These are phyloP conservation scores for Furcifer pardalis DNA, from an alignment of 2,797 vertebrate genomes.

Conservation along the genomic window DNA sequence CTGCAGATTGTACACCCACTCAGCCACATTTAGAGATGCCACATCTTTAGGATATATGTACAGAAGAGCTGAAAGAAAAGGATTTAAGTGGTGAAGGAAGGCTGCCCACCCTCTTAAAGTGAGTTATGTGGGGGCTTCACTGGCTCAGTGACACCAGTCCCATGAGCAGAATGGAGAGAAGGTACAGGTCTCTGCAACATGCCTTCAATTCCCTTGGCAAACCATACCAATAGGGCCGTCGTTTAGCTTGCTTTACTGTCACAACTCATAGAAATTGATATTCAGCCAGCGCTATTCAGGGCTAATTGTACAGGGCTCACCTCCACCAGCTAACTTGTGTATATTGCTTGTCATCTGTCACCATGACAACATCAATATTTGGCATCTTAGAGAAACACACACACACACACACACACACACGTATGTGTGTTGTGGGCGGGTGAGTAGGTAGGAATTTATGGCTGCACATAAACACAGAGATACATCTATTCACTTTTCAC, in stretches of 20 bases:
- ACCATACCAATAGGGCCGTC: not conserved
- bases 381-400: not conserved
- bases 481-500: not conserved
- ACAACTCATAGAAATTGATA: not conserved
- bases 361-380: constrained; percentile 6
- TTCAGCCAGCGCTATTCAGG: not conserved
- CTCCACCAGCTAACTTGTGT: not conserved
- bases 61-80: not conserved
- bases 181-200: not conserved
- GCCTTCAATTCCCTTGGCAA: not conserved
- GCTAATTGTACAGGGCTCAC: not conserved
- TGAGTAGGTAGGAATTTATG: too few relatives aligned
- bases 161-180: not conserved
- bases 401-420: not conserved
- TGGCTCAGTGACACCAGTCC: not conserved
- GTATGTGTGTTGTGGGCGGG: too few relatives aligned
- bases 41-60: not conserved
- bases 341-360: not conserved
- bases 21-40: not conserved
- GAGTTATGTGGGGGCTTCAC: not conserved
- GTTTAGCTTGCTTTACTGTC: not conserved
- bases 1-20: not conserved
- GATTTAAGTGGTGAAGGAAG: not conserved
- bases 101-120: not conserved
- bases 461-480: not conserved